These are phyloP conservation scores for Rhopalosiphum nymphaeae DNA, from an alignment of 2,888 invertebrate species.

Conservation along the genomic window DNA sequence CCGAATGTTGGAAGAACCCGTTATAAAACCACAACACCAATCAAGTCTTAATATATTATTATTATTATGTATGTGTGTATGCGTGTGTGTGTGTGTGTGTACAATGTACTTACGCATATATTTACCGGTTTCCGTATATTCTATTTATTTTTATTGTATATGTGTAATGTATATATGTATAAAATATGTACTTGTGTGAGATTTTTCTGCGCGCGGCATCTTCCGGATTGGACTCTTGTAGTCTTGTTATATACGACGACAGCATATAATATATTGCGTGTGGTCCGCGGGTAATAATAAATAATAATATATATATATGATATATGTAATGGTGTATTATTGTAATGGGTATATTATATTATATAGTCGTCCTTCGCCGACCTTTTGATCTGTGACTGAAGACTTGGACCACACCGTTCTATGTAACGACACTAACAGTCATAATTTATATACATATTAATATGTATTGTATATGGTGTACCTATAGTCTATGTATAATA, in stretches of 20 bases:
- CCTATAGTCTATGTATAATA: neutral
- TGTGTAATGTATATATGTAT: neutral
- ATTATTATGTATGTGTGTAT: no score
- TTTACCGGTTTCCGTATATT: constrained; percentile 18
- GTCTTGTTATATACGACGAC: neutral
- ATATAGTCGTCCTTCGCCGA: neutral
- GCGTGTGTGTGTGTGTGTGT: neutral
- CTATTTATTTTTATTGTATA: neutral
- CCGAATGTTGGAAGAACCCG: constrained; percentile 39
- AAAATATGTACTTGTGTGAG: neutral
- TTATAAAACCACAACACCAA: constrained; percentile 62
- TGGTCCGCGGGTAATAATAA: neutral
- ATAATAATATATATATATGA: neutral
- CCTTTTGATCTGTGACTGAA: neutral
- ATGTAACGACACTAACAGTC: neutral
- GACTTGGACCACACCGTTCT: neutral
- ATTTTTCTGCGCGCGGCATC: neutral
- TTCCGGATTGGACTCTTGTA: neutral
- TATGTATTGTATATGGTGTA: neutral
- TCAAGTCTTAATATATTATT: constrained; percentile 17
- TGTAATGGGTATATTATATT: constrained; percentile 1
- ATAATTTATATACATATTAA: neutral
- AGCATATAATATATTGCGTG: neutral
- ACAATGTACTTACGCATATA: neutral
- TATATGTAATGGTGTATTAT: neutral